Base-by-base conservation (phyloP, 2,113 vertebrate genomes). In the Verasper variegatus region DNA sequence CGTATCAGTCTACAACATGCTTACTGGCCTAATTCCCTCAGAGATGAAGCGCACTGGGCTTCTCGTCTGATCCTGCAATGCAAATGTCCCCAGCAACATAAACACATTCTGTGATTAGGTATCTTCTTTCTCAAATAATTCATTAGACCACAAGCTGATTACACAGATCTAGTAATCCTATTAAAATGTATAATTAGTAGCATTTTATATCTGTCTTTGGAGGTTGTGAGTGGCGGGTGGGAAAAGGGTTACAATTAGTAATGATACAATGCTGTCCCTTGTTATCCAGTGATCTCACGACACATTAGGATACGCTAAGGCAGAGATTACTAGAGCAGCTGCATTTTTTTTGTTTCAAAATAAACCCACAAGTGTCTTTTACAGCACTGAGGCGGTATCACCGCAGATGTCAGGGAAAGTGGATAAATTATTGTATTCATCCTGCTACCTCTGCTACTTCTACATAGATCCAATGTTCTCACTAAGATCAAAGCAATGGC, bases 181-280 rank as follows among this genome's bases (percentile, higher is more conserved):
- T 93, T 90, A 89, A 88, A 89, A 87, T 88, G 57, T 79, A 88
- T 90, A 90, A 92, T 93, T 90, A 82, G 83, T 66, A 60, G 57
- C 59, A 65, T 81, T 87, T 85, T 78, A 59, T 78, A 71, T 76
- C 59, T 86, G 74, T 85, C 47, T 55, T 68, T 23, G 11, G 56
- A 82, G 82, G 74, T 83, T 81, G 66, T 56, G 58, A 83, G 82
- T 82, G 68, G 52, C 55, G 62, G 51, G n/a, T 27, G 64, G 60
- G 24, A 56, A 82, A 91, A 84, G 59, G 82, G 74, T 85, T 82
- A 71, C 75, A 89, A 89, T 87, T 84, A 88, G 76, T 59, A 78
- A 54, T 79, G 55, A 75, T 76, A 85, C 83, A 92, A 85, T 77
- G 71, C 80, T 80, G 68, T 58, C 42, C 69, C 79, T 83, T 52